phyloP scores from a whole-genome alignment of 2,888 invertebrate species.

The Phragmatobia fuliginosa region DNA sequence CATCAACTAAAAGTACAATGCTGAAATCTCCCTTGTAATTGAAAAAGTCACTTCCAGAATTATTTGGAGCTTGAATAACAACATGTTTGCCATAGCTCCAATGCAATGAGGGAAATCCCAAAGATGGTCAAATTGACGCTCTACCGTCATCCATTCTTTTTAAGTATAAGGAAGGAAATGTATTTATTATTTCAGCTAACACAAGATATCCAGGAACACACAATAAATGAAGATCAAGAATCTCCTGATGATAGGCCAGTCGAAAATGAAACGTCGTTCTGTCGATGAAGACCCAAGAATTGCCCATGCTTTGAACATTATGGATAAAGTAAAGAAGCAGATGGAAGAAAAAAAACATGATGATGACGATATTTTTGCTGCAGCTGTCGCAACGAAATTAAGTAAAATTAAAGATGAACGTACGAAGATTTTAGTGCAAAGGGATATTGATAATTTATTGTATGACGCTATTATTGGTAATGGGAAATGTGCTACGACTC shows the following conservation, averaged over 20 bases:
- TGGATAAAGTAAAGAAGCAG: too few relatives aligned
- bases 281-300: slow-evolving; percentile 34
- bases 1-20: slow-evolving; percentile 24
- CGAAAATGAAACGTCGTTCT: slow-evolving; percentile 39
- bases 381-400: slow-evolving; percentile 40
- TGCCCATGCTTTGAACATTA: too few relatives aligned
- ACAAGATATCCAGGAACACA: too few relatives aligned
- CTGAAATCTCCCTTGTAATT: slow-evolving; percentile 27
- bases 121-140: slow-evolving; percentile 35
- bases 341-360: not conserved
- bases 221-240: too few relatives aligned
- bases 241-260: slow-evolving; percentile 29
- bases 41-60: slow-evolving; percentile 23
- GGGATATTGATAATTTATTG: too few relatives aligned
- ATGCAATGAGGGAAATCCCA: slow-evolving; percentile 23
- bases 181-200: too few relatives aligned
- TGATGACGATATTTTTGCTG: slow-evolving; percentile 42
- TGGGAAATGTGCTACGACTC: too few relatives aligned
- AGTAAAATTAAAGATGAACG: slow-evolving; percentile 46
- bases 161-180: slow-evolving; percentile 9
- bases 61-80: slow-evolving; percentile 28
- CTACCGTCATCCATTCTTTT: slow-evolving; percentile 36
- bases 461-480: too few relatives aligned
- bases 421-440: slow-evolving; percentile 41
- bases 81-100: slow-evolving; percentile 33